phyloP scores from a whole-genome alignment of 2,888 invertebrate species.

The Bugula neritina region DNA sequence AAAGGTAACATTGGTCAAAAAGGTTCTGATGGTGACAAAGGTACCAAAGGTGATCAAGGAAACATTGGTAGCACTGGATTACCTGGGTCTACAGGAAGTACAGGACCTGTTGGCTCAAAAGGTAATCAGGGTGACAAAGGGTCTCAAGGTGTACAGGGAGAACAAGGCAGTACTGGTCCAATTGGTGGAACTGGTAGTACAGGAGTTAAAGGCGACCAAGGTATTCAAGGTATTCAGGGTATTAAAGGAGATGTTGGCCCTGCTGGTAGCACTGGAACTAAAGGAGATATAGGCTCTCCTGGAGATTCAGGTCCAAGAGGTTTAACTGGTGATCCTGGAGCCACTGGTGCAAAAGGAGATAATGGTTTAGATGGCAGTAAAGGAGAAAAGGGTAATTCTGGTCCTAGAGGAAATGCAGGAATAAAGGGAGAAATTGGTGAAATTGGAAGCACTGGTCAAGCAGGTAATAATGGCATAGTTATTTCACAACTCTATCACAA shows the following conservation, averaged over 20 bases:
- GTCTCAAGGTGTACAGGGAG: slow-evolving; percentile 18
- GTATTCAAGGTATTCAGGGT: background rate
- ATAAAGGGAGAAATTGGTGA: background rate
- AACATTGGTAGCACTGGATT: slow-evolving; percentile 27
- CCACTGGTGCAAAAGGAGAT: background rate
- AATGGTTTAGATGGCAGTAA: background rate
- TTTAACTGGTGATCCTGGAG: background rate
- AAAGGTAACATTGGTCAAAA: slow-evolving; percentile 27
- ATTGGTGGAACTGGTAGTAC: background rate
- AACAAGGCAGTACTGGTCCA: slow-evolving; percentile 26
- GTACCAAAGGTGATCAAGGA: slow-evolving; percentile 27
- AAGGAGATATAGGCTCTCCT: background rate
- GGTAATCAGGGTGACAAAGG: background rate
- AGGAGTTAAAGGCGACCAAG: background rate
- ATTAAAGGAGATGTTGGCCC: background rate
- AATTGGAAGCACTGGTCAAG: background rate
- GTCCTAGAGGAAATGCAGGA: background rate
- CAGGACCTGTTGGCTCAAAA: background rate
- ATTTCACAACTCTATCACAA: too few relatives aligned
- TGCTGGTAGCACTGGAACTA: background rate
- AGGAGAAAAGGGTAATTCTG: background rate
- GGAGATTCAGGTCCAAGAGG: background rate
- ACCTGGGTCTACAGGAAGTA: slow-evolving; percentile 20
- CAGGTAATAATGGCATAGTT: background rate
- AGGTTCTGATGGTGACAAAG: slow-evolving; percentile 26